A percentile compares a stretch with the other conserved stretches of the same genome.
phyloP scores from a whole-genome alignment of 2,797 vertebrate genomes.

The Bovichtus variegatus region DNA sequence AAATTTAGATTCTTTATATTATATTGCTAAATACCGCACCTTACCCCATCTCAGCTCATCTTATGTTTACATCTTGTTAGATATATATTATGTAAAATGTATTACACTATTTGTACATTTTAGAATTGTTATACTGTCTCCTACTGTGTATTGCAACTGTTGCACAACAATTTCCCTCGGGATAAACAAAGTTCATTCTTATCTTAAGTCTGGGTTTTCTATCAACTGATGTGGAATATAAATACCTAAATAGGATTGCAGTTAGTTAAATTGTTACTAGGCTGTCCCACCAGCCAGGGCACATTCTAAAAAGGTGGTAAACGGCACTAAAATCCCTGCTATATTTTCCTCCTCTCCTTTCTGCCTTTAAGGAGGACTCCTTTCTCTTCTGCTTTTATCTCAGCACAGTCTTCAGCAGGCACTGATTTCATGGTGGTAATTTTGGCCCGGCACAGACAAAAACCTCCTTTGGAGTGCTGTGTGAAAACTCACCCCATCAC shows the following conservation, averaged over 20 bases:
- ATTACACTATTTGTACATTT: too few relatives aligned
- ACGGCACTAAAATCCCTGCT: slow-evolving; percentile 50
- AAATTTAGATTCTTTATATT: too few relatives aligned
- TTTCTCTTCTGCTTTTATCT: slow-evolving; percentile 64
- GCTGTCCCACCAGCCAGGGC: slow-evolving; percentile 62
- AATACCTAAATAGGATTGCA: background rate
- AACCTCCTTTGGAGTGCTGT: slow-evolving; percentile 75
- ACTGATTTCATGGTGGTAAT: slow-evolving; percentile 84
- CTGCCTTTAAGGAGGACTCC: slow-evolving; percentile 57
- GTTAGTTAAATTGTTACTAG: slow-evolving; percentile 6
- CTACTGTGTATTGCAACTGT: too few relatives aligned
- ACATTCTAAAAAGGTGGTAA: slow-evolving; percentile 59
- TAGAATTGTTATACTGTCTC: too few relatives aligned
- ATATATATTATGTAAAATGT: too few relatives aligned
- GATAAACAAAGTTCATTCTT: too few relatives aligned
- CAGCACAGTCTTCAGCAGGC: slow-evolving; percentile 40
- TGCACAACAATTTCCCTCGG: too few relatives aligned
- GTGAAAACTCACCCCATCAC: slow-evolving; percentile 77
- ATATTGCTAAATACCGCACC: too few relatives aligned
- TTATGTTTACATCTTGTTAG: too few relatives aligned
- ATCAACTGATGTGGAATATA: background rate
- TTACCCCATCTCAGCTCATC: too few relatives aligned
- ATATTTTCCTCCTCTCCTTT: slow-evolving; percentile 60
- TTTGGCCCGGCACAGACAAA: slow-evolving; percentile 76
- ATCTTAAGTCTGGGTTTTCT: slow-evolving; percentile 26